Evolutionary conservation across 2,113 vertebrate genomes (phyloP).

Genomic region (Cynopterus brachyotis): DNA sequence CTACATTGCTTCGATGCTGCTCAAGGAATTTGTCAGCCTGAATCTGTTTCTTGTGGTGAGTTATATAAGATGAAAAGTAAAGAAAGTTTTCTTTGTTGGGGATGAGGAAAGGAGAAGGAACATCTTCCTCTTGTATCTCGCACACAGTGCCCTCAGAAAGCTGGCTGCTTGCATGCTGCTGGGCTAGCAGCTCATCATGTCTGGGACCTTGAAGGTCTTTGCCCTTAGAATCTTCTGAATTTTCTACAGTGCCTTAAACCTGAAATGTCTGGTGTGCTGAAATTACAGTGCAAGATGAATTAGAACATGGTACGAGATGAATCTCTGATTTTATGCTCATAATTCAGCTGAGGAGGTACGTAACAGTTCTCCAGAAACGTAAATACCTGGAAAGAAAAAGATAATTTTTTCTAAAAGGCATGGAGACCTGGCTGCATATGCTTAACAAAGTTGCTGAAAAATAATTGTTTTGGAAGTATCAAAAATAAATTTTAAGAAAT

Average conservation of each 20-base stretch:
- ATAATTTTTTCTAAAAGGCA: neutral
- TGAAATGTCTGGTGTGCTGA: neutral
- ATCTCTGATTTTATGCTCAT: neutral
- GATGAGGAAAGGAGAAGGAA: neutral
- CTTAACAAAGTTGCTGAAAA: neutral
- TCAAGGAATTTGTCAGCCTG: neutral
- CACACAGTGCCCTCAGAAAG: neutral
- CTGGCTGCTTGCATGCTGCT: neutral
- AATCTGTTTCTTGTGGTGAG: neutral
- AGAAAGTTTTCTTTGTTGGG: neutral
- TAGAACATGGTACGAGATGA: neutral
- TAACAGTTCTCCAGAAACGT: neutral
- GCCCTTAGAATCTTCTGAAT: neutral
- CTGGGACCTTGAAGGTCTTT: neutral
- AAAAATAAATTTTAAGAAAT: neutral
- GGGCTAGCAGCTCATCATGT: accelerated
- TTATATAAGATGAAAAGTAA: neutral
- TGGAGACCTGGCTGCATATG: neutral
- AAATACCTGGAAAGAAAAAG: neutral
- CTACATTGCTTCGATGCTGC: no score
- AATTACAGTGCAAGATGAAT: neutral
- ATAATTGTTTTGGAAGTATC: neutral
- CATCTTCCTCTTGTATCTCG: neutral
- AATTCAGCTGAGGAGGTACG: neutral
- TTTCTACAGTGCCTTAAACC: neutral